phyloP scores from a whole-genome alignment of 1,140 invertebrate species.

The Grapholita molesta region DNA sequence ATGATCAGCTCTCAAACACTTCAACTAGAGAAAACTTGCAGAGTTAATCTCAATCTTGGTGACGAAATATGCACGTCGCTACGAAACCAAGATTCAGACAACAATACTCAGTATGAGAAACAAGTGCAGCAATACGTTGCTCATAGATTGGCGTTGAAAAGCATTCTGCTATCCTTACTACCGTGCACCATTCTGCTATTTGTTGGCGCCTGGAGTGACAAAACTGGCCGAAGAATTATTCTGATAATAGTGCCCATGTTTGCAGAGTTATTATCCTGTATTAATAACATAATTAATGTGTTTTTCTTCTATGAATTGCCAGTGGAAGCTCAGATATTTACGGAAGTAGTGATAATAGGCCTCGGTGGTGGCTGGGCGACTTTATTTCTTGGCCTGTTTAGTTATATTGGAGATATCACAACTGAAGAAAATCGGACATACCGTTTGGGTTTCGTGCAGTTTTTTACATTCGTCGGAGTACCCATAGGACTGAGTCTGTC shows the following conservation, averaged over 20 bases:
- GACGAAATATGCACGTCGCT: constrained; percentile 82
- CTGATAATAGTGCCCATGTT: constrained; percentile 77
- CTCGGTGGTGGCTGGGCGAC: constrained; percentile 64
- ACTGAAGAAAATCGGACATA: constrained; percentile 63
- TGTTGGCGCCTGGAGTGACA: constrained; percentile 80
- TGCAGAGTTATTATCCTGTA: constrained; percentile 70
- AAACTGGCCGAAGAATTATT: constrained; percentile 78
- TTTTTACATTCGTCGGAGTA: constrained; percentile 46
- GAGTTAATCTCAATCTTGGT: constrained; percentile 83
- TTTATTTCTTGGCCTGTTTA: constrained; percentile 66
- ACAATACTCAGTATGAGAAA: constrained; percentile 29
- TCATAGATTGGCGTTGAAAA: constrained; percentile 62
- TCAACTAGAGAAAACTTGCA: constrained; percentile 86
- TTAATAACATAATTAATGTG: constrained; percentile 74
- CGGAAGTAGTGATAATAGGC: constrained; percentile 59
- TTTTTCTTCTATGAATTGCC: constrained; percentile 74
- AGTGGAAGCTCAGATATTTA: constrained; percentile 59
- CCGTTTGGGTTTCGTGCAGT: constrained; percentile 63
- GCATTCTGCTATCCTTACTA: constrained; percentile 65
- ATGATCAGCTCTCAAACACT: constrained; percentile 84
- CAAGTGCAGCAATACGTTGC: constrained; percentile 63
- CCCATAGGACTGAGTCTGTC: constrained; percentile 36
- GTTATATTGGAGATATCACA: constrained; percentile 72
- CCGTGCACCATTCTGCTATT: constrained; percentile 78
- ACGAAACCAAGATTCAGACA: constrained; percentile 69